Evolutionary conservation across 2,113 vertebrate genomes (phyloP).

Genomic region (Ovis canadensis): DNA sequence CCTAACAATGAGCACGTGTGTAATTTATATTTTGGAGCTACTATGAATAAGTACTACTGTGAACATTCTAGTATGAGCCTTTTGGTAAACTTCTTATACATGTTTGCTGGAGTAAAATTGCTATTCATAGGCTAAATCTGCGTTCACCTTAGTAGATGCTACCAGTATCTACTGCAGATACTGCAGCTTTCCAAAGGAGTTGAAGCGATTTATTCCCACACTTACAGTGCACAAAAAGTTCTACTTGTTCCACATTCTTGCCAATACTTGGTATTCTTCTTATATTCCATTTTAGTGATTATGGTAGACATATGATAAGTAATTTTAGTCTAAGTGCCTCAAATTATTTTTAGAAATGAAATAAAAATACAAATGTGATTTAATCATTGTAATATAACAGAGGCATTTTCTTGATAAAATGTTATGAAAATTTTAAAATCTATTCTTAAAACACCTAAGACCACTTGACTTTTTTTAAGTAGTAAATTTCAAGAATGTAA

Average conservation of each 20-base stretch:
- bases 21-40: not conserved
- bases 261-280: not conserved
- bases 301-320: not conserved
- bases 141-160: not conserved
- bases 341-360: not conserved
- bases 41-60: not conserved
- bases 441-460: not conserved
- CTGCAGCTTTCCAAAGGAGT: not conserved
- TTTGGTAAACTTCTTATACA: not conserved
- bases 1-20: not conserved
- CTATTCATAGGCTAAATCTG: not conserved
- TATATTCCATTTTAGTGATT: not conserved
- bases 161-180: not conserved
- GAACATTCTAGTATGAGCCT: not conserved
- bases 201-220: not conserved
- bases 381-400: not conserved
- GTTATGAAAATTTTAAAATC: not conserved
- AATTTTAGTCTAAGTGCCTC: not conserved
- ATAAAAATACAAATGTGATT: constrained; percentile 19
- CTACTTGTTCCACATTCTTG: not conserved
- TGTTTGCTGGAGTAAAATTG: not conserved
- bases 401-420: constrained; percentile 12
- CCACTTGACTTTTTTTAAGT: not conserved
- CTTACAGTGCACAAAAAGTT: not conserved
- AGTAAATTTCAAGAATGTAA: not conserved